Conservation (phyloP, 2,888 invertebrate genomes). For the Oeneis ivallda region DNA sequence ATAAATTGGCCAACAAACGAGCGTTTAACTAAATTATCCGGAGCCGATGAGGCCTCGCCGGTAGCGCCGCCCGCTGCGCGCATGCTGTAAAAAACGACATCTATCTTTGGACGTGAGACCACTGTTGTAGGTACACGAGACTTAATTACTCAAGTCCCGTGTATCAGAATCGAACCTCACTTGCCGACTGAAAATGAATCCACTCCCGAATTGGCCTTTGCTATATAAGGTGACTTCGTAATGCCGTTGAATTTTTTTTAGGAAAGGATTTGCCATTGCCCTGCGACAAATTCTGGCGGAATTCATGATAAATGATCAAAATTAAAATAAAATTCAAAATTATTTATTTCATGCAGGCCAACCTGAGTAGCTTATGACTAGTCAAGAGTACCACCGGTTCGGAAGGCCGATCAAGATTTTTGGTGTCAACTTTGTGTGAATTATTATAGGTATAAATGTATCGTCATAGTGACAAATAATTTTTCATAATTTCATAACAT, state of each 20-base stretch:
- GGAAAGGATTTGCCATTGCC: no score
- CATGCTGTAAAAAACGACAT: conserved; percentile 22
- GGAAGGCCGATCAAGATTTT: no score
- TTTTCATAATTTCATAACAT: no score
- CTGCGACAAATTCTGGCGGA: not conserved
- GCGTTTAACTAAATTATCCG: conserved; percentile 52
- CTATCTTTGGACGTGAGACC: conserved; percentile 23
- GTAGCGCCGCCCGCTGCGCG: conserved; percentile 43
- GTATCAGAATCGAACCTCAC: conserved; percentile 8
- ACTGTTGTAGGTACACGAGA: conserved; percentile 18
- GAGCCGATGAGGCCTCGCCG: conserved; percentile 35
- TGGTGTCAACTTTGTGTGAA: no score
- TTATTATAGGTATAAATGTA: no score
- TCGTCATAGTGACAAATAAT: no score
- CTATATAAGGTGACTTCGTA: not conserved
- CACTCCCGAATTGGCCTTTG: conserved; percentile 8
- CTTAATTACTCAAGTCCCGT: conserved; percentile 19
- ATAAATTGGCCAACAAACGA: conserved; percentile 48
- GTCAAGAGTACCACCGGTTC: no score
- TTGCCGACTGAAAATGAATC: conserved; percentile 5
- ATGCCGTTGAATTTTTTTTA: not conserved
- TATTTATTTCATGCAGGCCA: no score
- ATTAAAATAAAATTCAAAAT: no score
- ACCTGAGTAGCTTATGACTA: no score
- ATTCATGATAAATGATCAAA: not conserved